A percentile compares a stretch with the other conserved stretches of the same genome.
Conservation (phyloP, 2,113 vertebrate species). For the Sardina pilchardus region DNA sequence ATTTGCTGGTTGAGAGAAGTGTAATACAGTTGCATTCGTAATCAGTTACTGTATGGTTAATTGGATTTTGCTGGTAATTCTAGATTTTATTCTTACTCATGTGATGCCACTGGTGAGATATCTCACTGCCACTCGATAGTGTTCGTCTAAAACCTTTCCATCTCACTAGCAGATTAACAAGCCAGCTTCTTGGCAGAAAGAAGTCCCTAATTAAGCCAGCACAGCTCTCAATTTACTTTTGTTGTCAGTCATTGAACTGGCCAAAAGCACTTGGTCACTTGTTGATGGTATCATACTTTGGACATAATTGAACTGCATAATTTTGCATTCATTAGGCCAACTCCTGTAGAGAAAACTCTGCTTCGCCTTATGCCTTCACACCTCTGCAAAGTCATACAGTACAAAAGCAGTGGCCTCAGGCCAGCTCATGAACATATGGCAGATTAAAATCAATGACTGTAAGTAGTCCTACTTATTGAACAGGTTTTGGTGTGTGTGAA, state of each 20-base stretch:
- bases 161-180: not conserved
- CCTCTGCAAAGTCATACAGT: not conserved
- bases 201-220: not conserved
- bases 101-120: not conserved
- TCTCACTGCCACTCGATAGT: not conserved
- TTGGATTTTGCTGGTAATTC: not conserved
- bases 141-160: not conserved
- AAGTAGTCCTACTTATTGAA: not conserved
- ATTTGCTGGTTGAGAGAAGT: not conserved
- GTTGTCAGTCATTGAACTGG: conserved; percentile 7
- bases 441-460: conserved; percentile 17
- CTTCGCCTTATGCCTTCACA: not conserved
- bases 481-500: not conserved
- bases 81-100: not conserved
- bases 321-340: conserved; percentile 9
- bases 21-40: not conserved
- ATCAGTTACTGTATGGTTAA: not conserved
- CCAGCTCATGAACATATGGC: not conserved
- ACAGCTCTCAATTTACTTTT: conserved; percentile 1
- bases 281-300: conserved; percentile 16
- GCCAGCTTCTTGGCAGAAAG: not conserved
- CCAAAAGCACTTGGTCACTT: conserved; percentile 11
- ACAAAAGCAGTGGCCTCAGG: not conserved
- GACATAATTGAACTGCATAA: conserved; percentile 8
- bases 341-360: not conserved